Base-by-base conservation (phyloP, 2,113 vertebrate genomes). In the Laterallus jamaicensis region DNA sequence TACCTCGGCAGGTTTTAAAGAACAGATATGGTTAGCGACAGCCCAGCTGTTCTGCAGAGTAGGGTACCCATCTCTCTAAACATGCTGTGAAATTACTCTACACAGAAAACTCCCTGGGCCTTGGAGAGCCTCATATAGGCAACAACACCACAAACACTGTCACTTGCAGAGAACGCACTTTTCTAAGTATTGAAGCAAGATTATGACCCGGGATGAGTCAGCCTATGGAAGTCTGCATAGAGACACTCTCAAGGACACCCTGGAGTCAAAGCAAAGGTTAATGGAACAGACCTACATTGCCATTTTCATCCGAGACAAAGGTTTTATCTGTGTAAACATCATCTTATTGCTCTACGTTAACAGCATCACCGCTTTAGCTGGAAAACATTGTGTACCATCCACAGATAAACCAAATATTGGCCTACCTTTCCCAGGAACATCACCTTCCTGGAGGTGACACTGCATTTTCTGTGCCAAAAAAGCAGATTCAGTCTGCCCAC, bases 221-320 rank as follows among this genome's bases (percentile, higher is more conserved):
- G 66, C 44, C 68, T 20, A 2, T 59, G 42, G 49, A 92, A 59
- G 28, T 6, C 47, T 79, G 67, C 81, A 64, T 16, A 50, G 21
- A 69, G 70, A 88, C 75, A 32, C 86, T 97, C 95, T 91, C 97
- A 97, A 98, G 96, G 94, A 97, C 92, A 4, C 59, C 77, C 74
- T 21, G 26, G 82, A 96, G 79, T 77, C 84, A 66, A 94, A 90
- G 88, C 71, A 95, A 97, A 97, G 96, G 83, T 96, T 81, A 29
- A 67, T 81, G 87, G 88, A 94, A 96, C n/a, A 95, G 87, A 79
- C 55, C 37, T 28, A 71, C 78, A 86, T 32, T 60, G 87, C 81
- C 75, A 80, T 91, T 92, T 86, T 90, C 39, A 71, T 80, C 82
- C 7, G 31, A 96, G 91, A 92, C 62, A 95, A 94, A 95, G 66